Evolutionary conservation across 2,888 invertebrate species (phyloP).

Genomic region (Andricus quercusramuli): DNA sequence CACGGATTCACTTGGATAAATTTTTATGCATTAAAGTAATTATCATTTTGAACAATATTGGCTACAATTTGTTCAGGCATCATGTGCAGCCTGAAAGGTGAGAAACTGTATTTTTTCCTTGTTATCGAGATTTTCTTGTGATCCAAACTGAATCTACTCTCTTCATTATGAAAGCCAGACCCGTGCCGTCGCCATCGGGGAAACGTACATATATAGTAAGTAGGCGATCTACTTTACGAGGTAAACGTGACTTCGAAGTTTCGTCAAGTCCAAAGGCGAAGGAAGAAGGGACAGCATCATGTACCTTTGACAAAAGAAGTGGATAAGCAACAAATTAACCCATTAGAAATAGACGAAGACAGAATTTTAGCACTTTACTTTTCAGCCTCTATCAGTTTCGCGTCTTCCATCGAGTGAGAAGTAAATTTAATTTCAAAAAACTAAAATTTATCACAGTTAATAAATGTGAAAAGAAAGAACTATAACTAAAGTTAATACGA

Average conservation of each 20-base stretch:
- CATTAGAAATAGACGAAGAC: slow-evolving; percentile 22
- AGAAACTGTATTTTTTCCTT: slow-evolving; percentile 50
- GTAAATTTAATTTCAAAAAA: neutral
- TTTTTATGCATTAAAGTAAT: neutral
- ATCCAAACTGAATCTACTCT: slow-evolving; percentile 67
- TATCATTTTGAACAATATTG: neutral
- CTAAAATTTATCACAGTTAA: neutral
- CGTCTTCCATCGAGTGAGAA: neutral
- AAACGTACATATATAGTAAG: slow-evolving; percentile 52
- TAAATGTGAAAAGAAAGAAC: too few relatives aligned
- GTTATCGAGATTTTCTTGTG: slow-evolving; percentile 64
- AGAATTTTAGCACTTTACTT: slow-evolving; percentile 7
- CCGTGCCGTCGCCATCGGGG: slow-evolving; percentile 55
- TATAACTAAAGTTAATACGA: too few relatives aligned
- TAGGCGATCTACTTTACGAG: slow-evolving; percentile 72
- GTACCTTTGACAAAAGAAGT: slow-evolving; percentile 30
- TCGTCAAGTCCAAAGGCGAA: slow-evolving; percentile 44
- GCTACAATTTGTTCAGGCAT: neutral
- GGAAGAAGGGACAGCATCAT: slow-evolving; percentile 46
- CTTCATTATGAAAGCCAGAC: slow-evolving; percentile 67
- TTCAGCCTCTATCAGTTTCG: neutral
- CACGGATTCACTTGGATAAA: neutral
- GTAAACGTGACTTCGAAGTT: slow-evolving; percentile 69
- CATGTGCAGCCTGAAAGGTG: neutral
- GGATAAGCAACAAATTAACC: slow-evolving; percentile 36